Evolutionary conservation across 2,113 vertebrate genomes (phyloP), one percentile per base, ranked within the genome.

Genomic region (Pipa parva): DNA sequence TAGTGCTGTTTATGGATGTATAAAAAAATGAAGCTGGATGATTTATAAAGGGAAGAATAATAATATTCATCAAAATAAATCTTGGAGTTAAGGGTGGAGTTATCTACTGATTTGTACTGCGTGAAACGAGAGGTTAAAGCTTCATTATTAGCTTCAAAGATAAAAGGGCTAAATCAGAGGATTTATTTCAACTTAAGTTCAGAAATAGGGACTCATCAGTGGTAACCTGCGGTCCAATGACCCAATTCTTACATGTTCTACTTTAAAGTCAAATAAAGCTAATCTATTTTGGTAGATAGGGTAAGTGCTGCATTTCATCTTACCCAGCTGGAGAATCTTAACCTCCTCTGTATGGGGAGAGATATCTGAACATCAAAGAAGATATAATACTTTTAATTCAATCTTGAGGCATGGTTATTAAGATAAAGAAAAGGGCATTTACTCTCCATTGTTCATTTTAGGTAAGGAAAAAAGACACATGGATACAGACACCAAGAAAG

Each of bases 271-370:
- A 70, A 70, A 70, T 61, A 58, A 70, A 70, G 66, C 66, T 70
- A 70, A 70, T 70, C 66, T 70, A 70, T 70, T 70, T 70, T 61
- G 49, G 66, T 70, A 70, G 66, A 60, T 61, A 61, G 58, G 66
- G 66, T 58, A 70, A 70, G 57, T 68, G 18, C 59, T 59, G 59
- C 65, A 60, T 61, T 70, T 70, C 57, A 70, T 70, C 66, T 70
- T 24, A 58, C 66, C 33, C 66, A 61, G 66, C 58, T 54, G 46
- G 66, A 70, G 54, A 26, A 42, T 54, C 46, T 39, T n/a, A 70
- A 42, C 33, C 26, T 42, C 52, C 66, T 61, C 66, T 52, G 66
- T 70, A 61, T 70, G 58, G 66, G 21, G 29, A 70, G 37, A 61
- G 57, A 70, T 70, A 61, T 20, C 24, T 22, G 39, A 70, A 61